Base-by-base conservation (phyloP, 2,888 invertebrate species). In the Cryptophagus acutangulus region DNA sequence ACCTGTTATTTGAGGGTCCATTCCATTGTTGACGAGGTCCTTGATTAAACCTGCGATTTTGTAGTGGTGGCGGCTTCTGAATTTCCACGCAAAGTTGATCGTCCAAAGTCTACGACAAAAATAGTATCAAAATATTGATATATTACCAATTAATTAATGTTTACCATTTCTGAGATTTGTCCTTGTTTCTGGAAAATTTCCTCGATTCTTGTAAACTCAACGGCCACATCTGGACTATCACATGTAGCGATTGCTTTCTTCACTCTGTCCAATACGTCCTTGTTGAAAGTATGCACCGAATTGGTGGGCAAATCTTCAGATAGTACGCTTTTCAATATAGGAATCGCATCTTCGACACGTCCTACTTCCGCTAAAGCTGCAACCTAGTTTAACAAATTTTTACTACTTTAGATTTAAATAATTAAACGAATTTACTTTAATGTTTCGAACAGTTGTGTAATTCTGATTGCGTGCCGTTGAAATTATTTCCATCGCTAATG, bases 361-460 rank as follows among this genome's bases (percentile, higher is more conserved):
- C 78, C 77, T 50, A 86, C 56, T 2, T 77, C 72, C 8, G 76
- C 69, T 30, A 82, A 72, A 3, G 77, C 76, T n/a, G 72, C 69
- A 62, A 78, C 60, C 72, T 75, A 43, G n/a, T n/a, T n/a, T n/a
- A n/a, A n/a, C 26, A 54, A 41, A 15, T 26, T n/a, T 33, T 28
- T 39, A 15, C 12, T 40, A 31, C 36, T 25, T 10, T 24, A 18
- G 16, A 6, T 20, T 20, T 20, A 38, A 40, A 10, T 1, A 17
- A 36, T 25, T 4, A 10, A 12, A 5, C 4, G 13, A n/a, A n/a
- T 15, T 46, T 55, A 82, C 78, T 71, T 79, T 84, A 6, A 87
- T 66, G 71, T 83, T 84, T 52, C 84, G 75, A 6, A 83, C 62
- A 2, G 81, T 81, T 3, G 84, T 77, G 57, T 85, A 84, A 52